Conservation (phyloP, 2,113 vertebrate genomes). For the Plectropomus leopardus region DNA sequence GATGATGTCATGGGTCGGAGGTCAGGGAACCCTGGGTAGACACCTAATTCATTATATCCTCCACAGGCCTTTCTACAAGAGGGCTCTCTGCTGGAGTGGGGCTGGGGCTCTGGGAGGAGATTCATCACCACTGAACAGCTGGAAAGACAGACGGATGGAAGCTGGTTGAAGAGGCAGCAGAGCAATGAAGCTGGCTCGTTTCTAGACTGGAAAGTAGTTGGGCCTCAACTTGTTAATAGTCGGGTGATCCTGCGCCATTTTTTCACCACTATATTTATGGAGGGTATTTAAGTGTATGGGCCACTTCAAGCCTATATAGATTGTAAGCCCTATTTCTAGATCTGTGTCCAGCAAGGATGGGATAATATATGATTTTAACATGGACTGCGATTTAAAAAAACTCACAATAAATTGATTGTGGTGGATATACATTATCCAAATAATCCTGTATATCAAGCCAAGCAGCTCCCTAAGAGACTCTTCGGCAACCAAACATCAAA, state of each 20-base stretch:
- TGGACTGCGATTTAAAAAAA: too few species aligned
- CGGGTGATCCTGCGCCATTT: not conserved
- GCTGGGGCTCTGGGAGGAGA: slow-evolving; percentile 88
- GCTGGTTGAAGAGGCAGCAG: slow-evolving; percentile 35
- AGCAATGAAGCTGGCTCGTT: not conserved
- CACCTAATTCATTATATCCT: slow-evolving; percentile 98
- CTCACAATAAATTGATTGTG: too few species aligned
- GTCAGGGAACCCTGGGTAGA: slow-evolving; percentile 92
- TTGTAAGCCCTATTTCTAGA: not conserved
- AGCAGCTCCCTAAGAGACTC: too few species aligned
- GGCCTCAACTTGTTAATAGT: not conserved
- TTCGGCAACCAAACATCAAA: too few species aligned
- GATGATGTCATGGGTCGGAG: slow-evolving; percentile 94
- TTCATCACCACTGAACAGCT: slow-evolving; percentile 86
- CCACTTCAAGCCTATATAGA: not conserved
- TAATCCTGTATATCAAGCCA: too few species aligned
- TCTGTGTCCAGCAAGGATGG: not conserved
- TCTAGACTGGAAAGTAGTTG: slow-evolving; percentile 9
- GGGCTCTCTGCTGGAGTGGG: slow-evolving; percentile 83
- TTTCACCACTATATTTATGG: slow-evolving; percentile 7
- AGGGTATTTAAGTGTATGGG: not conserved
- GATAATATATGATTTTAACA: too few species aligned
- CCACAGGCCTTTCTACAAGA: slow-evolving; percentile 88
- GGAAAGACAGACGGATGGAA: slow-evolving; percentile 69
- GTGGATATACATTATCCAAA: too few species aligned